Evolutionary conservation across 2,113 vertebrate genomes (phyloP).

Genomic region (Chaetops frenatus): DNA sequence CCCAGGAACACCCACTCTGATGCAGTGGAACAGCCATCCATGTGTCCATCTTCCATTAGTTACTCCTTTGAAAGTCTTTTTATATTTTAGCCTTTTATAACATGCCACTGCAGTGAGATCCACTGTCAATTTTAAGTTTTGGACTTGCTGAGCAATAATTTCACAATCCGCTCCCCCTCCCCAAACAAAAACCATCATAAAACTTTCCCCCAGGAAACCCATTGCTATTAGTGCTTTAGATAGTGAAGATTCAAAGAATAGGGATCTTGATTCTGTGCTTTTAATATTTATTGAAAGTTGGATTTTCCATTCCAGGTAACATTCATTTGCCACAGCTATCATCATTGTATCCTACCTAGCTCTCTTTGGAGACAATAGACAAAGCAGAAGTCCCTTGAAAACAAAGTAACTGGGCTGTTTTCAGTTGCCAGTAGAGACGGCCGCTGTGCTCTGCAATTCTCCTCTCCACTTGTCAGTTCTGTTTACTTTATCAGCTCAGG

Average conservation of each 20-base stretch:
- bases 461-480: background rate
- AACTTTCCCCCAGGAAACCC: rapidly evolving
- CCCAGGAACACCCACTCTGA: background rate
- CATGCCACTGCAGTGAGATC: background rate
- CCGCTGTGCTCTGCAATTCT: background rate
- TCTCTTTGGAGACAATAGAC: background rate
- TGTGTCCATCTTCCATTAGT: background rate
- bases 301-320: background rate
- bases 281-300: background rate
- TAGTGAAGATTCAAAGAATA: background rate
- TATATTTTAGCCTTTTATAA: background rate
- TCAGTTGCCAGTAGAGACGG: background rate
- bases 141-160: background rate
- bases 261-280: background rate
- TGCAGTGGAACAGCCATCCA: background rate
- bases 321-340: background rate
- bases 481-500: background rate
- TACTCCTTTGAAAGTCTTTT: background rate
- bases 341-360: background rate
- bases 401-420: background rate
- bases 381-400: background rate
- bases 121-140: background rate
- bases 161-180: background rate
- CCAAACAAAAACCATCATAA: background rate
- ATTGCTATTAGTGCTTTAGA: background rate